A percentile compares a stretch with the other conserved stretches of the same genome.
Conservation (phyloP, 2,888 invertebrate genomes). For the Tortricodes alternella region DNA sequence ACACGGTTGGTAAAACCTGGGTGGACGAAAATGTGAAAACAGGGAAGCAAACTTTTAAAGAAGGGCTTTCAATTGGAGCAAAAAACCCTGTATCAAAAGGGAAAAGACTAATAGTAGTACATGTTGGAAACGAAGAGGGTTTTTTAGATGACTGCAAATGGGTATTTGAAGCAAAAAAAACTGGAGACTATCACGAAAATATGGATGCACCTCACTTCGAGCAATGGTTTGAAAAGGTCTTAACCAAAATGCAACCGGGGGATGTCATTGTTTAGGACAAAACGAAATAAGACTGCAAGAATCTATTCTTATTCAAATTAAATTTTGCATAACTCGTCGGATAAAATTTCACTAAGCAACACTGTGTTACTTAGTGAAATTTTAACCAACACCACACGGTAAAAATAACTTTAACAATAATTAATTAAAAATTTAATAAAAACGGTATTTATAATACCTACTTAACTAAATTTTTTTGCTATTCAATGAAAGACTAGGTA, state of each 20-base stretch:
- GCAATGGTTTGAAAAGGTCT: background rate
- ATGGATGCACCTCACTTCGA: background rate
- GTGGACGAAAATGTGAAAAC: background rate
- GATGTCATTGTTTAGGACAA: background rate
- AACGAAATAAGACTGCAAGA: no score
- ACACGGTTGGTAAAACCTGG: constrained; percentile 6
- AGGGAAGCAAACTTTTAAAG: constrained; percentile 1
- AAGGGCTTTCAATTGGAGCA: background rate
- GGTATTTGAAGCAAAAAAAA: constrained; percentile 5
- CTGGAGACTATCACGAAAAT: background rate
- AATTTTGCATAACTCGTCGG: no score
- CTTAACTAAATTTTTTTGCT: no score
- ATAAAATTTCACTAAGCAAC: no score
- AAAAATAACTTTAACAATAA: no score
- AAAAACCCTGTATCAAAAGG: constrained; percentile 1
- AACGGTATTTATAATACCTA: no score
- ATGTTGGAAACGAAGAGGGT: constrained; percentile 7
- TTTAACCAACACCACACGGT: no score
- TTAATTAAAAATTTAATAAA: no score
- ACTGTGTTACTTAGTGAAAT: no score
- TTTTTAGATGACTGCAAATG: constrained; percentile 4
- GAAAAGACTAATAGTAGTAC: background rate
- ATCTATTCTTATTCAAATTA: no score
- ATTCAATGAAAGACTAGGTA: background rate
- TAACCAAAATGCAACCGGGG: background rate